Percentiles rank a stretch among this genome's conserved stretches.
These are phyloP conservation scores for Camelus dromedarius DNA, from an alignment of 2,113 vertebrate genomes.

Conservation along the genomic window DNA sequence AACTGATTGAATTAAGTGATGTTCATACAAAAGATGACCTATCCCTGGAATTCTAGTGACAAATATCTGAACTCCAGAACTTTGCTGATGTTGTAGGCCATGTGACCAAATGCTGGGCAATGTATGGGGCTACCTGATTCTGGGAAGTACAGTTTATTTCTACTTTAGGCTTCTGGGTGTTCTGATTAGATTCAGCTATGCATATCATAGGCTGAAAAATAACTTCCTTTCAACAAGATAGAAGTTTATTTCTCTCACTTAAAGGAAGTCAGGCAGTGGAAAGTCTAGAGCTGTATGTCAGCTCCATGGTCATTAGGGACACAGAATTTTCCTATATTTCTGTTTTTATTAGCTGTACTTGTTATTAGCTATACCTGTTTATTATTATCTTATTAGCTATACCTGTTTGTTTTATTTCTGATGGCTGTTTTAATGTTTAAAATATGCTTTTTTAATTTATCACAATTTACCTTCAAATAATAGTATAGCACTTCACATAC, in stretches of 20 bases:
- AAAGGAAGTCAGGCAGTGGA: constrained; percentile 10
- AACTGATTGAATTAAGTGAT: not conserved
- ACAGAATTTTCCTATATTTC: constrained; percentile 23
- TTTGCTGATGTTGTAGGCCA: not conserved
- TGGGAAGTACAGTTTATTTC: not conserved
- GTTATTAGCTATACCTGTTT: not conserved
- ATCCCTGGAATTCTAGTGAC: constrained; percentile 16
- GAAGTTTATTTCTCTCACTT: constrained; percentile 50
- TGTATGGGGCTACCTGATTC: not conserved
- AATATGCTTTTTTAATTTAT: constrained; percentile 7
- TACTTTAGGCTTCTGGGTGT: not conserved
- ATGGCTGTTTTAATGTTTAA: not conserved
- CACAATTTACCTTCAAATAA: constrained; percentile 37
- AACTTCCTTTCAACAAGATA: not conserved
- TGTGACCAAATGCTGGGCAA: not conserved
- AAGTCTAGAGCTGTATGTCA: not conserved
- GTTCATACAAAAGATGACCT: not conserved
- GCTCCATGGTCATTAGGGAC: not conserved
- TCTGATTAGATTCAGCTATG: not conserved
- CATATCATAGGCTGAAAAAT: not conserved
- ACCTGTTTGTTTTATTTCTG: not conserved
- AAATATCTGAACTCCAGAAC: not conserved
- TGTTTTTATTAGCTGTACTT: not conserved
- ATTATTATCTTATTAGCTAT: not conserved
- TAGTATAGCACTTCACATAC: not conserved